Conservation (phyloP, 2,113 vertebrate genomes). For the Tylochromis polylepis region DNA sequence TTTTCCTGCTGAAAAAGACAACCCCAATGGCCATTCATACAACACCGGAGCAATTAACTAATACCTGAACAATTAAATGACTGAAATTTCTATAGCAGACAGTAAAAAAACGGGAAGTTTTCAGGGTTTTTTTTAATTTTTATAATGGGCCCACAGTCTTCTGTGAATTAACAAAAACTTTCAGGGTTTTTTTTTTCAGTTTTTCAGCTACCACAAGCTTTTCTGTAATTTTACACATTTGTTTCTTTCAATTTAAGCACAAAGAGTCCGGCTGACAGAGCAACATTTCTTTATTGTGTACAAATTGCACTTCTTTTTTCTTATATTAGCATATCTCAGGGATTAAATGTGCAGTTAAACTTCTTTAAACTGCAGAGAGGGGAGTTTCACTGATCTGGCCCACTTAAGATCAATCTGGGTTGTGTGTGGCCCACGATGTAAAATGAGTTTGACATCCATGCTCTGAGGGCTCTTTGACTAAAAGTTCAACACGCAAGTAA, state of each 20-base stretch:
- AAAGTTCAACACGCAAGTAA: background rate
- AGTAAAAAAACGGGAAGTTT: no score
- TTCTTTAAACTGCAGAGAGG: background rate
- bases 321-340: background rate
- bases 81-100: no score
- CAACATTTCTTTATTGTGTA: background rate
- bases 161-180: no score
- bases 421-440: background rate
- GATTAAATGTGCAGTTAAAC: background rate
- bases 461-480: background rate
- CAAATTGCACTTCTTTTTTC: background rate
- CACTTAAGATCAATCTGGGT: background rate
- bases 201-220: no score
- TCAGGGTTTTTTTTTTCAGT: no score
- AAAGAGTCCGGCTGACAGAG: background rate
- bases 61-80: no score
- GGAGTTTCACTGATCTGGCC: background rate
- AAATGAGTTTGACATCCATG: background rate
- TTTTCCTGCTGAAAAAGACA: background rate
- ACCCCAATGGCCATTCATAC: background rate
- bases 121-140: no score
- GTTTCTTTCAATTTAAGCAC: background rate
- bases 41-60: background rate
- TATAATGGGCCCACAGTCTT: no score
- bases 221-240: background rate